Conservation (phyloP, 1,140 invertebrate genomes). For the Geopemphigus sp. region DNA sequence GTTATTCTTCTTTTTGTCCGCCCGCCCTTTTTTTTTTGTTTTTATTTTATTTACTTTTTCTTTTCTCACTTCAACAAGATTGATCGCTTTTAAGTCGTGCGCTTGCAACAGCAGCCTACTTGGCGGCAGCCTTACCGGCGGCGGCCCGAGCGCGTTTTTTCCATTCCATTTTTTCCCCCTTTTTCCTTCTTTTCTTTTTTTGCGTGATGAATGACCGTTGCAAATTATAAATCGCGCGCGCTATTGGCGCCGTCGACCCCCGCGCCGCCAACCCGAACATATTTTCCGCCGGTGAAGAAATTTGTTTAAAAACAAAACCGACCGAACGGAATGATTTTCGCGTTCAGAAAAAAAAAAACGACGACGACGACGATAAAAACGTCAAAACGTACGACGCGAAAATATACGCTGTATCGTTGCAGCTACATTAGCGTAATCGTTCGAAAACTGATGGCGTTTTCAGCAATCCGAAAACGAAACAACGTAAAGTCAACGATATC, state of each 20-base stretch:
- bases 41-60: slow-evolving; percentile 31
- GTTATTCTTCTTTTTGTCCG: slow-evolving; percentile 23
- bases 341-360: neutral
- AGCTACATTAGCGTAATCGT: neutral
- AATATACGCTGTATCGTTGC: too few species aligned
- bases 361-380: neutral
- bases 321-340: neutral
- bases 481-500: too few species aligned
- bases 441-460: neutral
- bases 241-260: neutral
- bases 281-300: slow-evolving; percentile 13
- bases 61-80: slow-evolving; percentile 39
- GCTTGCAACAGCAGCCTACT: neutral
- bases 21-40: too few species aligned
- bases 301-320: slow-evolving; percentile 10
- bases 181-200: neutral
- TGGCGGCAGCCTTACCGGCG: slow-evolving; percentile 36
- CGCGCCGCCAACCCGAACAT: neutral
- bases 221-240: slow-evolving; percentile 1
- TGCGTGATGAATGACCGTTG: slow-evolving; percentile 29
- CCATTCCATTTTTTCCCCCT: too few species aligned
- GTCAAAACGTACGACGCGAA: too few species aligned
- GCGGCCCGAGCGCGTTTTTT: slow-evolving; percentile 15
- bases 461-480: too few species aligned
- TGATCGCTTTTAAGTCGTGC: slow-evolving; percentile 25